Conservation (phyloP, 2,113 vertebrate genomes). For the Psittacus erithacus region DNA sequence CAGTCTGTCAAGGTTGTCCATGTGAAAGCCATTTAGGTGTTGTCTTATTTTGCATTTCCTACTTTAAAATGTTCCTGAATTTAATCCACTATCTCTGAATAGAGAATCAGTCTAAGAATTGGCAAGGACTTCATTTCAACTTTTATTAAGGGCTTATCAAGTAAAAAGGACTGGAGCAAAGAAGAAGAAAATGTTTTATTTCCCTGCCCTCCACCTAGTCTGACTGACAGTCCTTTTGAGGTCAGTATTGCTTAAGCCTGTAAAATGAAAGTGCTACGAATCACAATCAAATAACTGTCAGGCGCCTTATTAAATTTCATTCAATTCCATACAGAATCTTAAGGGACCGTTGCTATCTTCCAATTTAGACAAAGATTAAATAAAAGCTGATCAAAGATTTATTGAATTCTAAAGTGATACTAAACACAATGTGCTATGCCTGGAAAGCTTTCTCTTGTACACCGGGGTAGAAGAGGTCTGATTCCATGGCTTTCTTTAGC, state of each 20-base stretch:
- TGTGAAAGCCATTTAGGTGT: constrained; percentile 45
- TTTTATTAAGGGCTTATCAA: constrained; percentile 60
- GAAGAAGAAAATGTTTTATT: constrained; percentile 53
- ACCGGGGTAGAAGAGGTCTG: background rate
- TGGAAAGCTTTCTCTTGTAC: constrained; percentile 33
- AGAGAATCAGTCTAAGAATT: constrained; percentile 22
- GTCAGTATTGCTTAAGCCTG: constrained; percentile 72
- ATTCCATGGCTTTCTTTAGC: constrained; percentile 20
- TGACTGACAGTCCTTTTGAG: constrained; percentile 65
- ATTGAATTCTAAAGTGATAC: constrained; percentile 75
- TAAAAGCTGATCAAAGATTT: constrained; percentile 81
- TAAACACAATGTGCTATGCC: constrained; percentile 65
- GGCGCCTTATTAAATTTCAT: constrained; percentile 76
- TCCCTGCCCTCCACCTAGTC: constrained; percentile 5
- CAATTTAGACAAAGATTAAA: constrained; percentile 78
- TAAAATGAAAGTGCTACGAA: constrained; percentile 74
- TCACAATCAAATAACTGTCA: constrained; percentile 76
- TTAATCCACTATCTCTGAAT: constrained; percentile 24
- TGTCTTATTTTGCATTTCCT: constrained; percentile 56
- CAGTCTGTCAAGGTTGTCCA: constrained; percentile 8
- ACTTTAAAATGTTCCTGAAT: constrained; percentile 36
- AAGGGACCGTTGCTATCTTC: constrained; percentile 69
- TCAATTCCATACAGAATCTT: constrained; percentile 71
- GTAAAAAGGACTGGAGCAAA: constrained; percentile 53
- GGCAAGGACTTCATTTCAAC: constrained; percentile 47